Base-by-base conservation (phyloP, 2,113 vertebrate species). In the Elephas maximus region DNA sequence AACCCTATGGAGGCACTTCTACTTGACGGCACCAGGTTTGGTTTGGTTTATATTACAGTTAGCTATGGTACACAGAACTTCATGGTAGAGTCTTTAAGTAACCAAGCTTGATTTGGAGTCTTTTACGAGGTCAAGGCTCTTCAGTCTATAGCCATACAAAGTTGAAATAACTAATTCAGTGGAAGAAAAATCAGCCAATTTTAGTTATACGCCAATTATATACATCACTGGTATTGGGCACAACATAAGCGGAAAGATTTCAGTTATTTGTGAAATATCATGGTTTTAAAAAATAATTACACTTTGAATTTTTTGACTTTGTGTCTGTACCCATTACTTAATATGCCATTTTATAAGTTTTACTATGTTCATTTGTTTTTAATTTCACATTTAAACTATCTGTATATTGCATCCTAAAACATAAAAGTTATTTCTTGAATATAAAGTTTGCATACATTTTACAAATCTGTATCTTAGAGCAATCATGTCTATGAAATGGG, bases 381-480 rank as follows among this genome's bases (percentile, higher is more conserved):
- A 10, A 69, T 44, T 82, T 92, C 60, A 57, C 30, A 67, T 87
- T 96, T 92, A 87, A 87, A 77, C 28, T 92, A 41, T 81, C 30
- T 96, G 63, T 88, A 81, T 90, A 45, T 91, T 80, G 33, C 37
- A 95, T 69, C 65, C n/a, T 88, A 80, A 85, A 94, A 73, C 23
- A 26, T 69, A 53, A 84, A 57, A 88, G 45, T 88, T 76, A 81
- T 60, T 77, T 93, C 37, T 86, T 15, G 94, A 94, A 88, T 80
- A 84, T 24, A 84, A 81, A 92, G 14, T 90, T 91, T 74, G 30
- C 71, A 82, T 90, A 69, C n/a, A 91, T 83, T 88, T 95, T 81
- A 96, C 18, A 83, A 45, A 87, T 93, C 44, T 85, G 23, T 94
- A 23, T 89, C 65, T 91, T 51, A 86, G 33, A 53, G 28, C 26